Evolutionary conservation across 2,888 invertebrate species (phyloP).

Genomic region (Zygogramma bicolorata): DNA sequence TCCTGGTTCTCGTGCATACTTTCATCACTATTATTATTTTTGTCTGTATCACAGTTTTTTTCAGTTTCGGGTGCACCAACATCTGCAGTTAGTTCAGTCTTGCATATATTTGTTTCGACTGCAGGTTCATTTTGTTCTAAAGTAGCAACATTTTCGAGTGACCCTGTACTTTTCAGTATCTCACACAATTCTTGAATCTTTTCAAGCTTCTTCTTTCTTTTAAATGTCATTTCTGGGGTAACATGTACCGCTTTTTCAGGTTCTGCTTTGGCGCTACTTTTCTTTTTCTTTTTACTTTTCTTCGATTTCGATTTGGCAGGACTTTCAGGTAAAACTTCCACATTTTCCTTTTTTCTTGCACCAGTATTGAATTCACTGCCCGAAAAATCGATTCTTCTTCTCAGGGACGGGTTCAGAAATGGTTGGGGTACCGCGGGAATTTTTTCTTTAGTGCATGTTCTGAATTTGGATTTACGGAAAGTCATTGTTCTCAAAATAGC

Average conservation of each 20-base stretch:
- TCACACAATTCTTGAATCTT: conserved; percentile 2
- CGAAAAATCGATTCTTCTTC: conserved; percentile 30
- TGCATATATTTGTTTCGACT: background rate
- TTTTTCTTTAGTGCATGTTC: conserved; percentile 31
- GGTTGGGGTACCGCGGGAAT: background rate
- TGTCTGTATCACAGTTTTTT: conserved; percentile 32
- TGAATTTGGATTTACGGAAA: conserved; percentile 29
- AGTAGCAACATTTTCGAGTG: background rate
- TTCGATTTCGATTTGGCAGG: background rate
- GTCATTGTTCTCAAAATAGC: conserved; percentile 30
- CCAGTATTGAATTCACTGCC: background rate
- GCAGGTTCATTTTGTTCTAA: background rate
- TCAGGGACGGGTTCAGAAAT: conserved; percentile 11
- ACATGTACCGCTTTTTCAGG: background rate
- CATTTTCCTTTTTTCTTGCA: background rate
- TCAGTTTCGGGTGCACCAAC: background rate
- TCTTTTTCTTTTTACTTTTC: conserved; percentile 5
- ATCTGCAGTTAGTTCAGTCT: background rate
- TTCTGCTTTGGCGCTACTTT: background rate
- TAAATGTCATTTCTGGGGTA: too few species aligned
- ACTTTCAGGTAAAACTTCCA: background rate
- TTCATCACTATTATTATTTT: conserved; percentile 34
- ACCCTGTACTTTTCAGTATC: background rate
- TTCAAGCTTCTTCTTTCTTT: background rate
- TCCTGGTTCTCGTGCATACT: background rate